Evolutionary conservation across 1,140 invertebrate species (phyloP), one percentile per base, ranked within the genome.

Genomic region (Psix sp.): DNA sequence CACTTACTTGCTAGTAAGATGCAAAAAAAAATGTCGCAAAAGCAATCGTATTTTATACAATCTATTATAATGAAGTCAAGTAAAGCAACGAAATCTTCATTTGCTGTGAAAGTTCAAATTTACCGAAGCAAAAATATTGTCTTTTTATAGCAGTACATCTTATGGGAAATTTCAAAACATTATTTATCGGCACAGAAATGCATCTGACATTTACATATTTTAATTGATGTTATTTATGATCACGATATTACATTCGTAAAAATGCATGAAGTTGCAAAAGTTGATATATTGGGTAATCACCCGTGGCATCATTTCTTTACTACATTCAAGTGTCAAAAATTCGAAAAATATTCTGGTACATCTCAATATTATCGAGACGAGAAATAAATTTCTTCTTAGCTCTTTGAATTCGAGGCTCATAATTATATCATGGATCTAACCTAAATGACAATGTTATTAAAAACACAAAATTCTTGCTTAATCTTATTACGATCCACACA

Each of bases 21-120:
- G 51, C 29, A 36, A 49, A 35, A 68, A 74, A 75, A 70, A 75
- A 74, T 74, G 45, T 63, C 71, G 57, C 63, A 57, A 63, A 38
- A 62, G 57, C 63, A 70, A 65, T 66, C 48, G 24, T 60, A 75
- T 65, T 66, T 48, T 46, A 59, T 57, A 59, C 51, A 65, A 74
- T 68, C 72, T 45, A 68, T 74, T 68, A 75, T 74, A 74, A 66
- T 49, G 43, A 57, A 59, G 59, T 31, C 17, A 26, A 57, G 21
- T 24, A 14, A 26, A 7, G 24, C 56, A 45, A 48, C 45, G 54
- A 74, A 74, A 67, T 74, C 57, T 63, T 67, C 49, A 74, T 67
- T 67, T 51, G 62, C 36, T 35, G 26, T 29, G 49, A n/a, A 33
- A 24, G 21, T 11, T 21, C 5, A 59, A 57, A 51, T 52, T 46